Base-by-base conservation (phyloP, 1,140 invertebrate genomes). In the Vanessa atalanta region DNA sequence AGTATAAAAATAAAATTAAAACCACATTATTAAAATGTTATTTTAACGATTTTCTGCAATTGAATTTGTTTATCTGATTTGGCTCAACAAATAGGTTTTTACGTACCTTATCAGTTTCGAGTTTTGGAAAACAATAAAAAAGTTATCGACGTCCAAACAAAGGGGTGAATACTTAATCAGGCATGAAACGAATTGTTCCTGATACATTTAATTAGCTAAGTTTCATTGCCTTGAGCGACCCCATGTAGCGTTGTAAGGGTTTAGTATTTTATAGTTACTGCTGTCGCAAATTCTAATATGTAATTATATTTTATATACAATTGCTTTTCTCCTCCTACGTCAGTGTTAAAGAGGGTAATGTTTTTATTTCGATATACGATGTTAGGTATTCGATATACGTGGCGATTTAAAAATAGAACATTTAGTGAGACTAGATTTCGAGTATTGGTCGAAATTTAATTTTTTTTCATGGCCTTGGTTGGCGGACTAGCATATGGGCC, bases 161-260 rank as follows among this genome's bases (percentile, higher is more conserved):
- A 70, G 66, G 73, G 68, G 64, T 70, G 61, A 75, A 75, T 75
- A 71, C 69, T 69, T 70, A 66, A 75, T 70, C 67, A 70, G 53
- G 51, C 68, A 63, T 65, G 63, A 60, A 75, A 67, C 64, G 50
- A 75, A 16, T 75, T 75, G 73, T 60, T 75, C 51, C 69, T 64
- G 68, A 75, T 75, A 75, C 73, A 66, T 70, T 75, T 75, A 75
- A 75, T 75, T 71, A 71, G 63, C 14, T 20, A 71, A 75, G 64
- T 75, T 75, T 53, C 14, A 23, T 61, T 43, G 69, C 73, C 64
- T 48, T 43, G 15, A 70, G 69, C 73, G 53, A 47, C 31, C 53
- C 61, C 61, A 37, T 51, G 48, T 43, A 50, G 37, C 65, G 57
- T 69, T 60, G 51, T 37, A 65, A 64, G 47, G 13, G 68, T 65